Evolutionary conservation across 2,797 vertebrate species (phyloP).

Genomic region (Enteromius trimaculatus): DNA sequence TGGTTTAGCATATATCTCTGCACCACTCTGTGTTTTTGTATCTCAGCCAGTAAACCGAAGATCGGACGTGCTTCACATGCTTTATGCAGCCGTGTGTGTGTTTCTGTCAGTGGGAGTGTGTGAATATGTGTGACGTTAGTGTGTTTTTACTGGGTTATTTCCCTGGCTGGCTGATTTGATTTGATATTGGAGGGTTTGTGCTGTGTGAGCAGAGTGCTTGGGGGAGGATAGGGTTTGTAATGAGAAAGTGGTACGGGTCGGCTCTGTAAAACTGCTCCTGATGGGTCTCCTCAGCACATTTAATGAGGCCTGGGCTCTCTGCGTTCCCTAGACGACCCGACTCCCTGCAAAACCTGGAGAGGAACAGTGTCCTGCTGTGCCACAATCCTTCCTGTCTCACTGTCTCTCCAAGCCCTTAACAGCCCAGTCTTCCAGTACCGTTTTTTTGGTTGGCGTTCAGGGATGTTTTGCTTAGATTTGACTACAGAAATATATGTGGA

Average conservation of each 20-base stretch:
- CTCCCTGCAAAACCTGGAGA: conserved; percentile 54
- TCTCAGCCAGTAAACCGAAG: neutral
- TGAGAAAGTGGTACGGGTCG: conserved; percentile 49
- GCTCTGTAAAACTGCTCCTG: conserved; percentile 58
- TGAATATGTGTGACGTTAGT: conserved; percentile 36
- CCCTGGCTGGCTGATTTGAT: conserved; percentile 56
- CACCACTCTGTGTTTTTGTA: neutral
- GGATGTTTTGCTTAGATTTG: neutral
- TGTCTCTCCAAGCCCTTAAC: conserved; percentile 4
- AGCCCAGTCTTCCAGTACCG: conserved; percentile 5
- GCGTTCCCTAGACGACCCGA: conserved; percentile 41
- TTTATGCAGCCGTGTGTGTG: neutral
- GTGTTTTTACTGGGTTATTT: conserved; percentile 55
- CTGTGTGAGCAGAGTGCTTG: conserved; percentile 44
- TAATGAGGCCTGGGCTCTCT: conserved; percentile 57
- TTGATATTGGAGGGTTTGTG: conserved; percentile 51
- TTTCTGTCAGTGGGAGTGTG: conserved; percentile 20
- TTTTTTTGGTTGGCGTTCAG: conserved; percentile 15
- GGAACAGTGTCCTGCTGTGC: conserved; percentile 34
- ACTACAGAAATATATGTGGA: neutral
- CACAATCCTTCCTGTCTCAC: neutral
- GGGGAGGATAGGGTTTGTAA: conserved; percentile 53
- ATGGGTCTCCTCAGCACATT: conserved; percentile 53
- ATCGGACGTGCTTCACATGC: neutral
- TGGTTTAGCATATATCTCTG: neutral